Evolutionary conservation across 2,888 invertebrate genomes (phyloP), one percentile per base, ranked within the genome.

Genomic region (Mythimna albipuncta): DNA sequence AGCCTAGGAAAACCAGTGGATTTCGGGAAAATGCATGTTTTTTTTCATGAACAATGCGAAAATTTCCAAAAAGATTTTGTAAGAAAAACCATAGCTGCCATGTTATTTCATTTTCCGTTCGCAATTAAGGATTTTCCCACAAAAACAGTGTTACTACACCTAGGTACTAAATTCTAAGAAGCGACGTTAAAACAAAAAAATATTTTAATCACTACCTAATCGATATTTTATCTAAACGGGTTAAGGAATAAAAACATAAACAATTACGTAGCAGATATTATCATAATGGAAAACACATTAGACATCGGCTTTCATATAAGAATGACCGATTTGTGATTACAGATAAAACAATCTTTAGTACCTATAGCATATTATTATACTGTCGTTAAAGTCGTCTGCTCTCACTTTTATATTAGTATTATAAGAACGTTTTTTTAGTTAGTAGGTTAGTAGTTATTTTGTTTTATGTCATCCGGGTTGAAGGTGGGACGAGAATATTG

Each of bases 131-230:
- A 16, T 47, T 47, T 47, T 26, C 5, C 19, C 1, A 50, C 6
- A 10, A n/a, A 32, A 16, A 16, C 19, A 38, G 35, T 38, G 21
- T 35, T 50, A 21, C 50, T 13, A 19, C 13, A 70, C 55, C 44
- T 44, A 47, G 47, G 13, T 47, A 2, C 55, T 19, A 47, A 35
- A 35, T 41, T 52, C 6, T 10, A 54, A 10, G n/a, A 16, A 58
- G 58, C 63, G n/a, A 54, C 71, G 54, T 58, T 77, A 64, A 77
- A 63, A 19, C 59, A 32, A 64, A 73, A 67, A 73, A 72, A 69
- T 76, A 63, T 5, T 55, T 9, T 70, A 72, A 83, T 77, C 73
- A 32, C 11, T 52, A 83, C 79, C 72, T 77, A 65, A 85, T 79
- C 77, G 67, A 65, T 54, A 59, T 73, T 62, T 84, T 84, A 86